phyloP scores from a whole-genome alignment of 2,113 vertebrate genomes.

The Zootoca vivipara region DNA sequence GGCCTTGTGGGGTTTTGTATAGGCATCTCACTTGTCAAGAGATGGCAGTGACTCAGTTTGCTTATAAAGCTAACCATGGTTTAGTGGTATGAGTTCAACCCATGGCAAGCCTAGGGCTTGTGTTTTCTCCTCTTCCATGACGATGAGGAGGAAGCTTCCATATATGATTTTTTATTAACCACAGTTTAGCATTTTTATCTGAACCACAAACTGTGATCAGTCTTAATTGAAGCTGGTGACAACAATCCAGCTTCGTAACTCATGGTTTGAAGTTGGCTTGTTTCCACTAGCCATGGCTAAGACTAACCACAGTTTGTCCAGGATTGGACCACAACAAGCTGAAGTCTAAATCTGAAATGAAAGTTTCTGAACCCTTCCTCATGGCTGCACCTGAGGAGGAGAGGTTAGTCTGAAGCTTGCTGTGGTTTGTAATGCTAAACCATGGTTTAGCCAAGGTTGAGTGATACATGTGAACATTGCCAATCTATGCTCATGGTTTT shows the following conservation, averaged over 20 bases:
- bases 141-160: background rate
- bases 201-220: background rate
- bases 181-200: background rate
- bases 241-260: background rate
- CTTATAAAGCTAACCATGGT: background rate
- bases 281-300: background rate
- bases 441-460: too few relatives aligned
- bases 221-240: background rate
- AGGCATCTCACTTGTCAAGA: background rate
- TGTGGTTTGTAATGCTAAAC: too few relatives aligned
- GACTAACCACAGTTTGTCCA: background rate
- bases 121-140: background rate
- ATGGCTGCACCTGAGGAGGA: too few relatives aligned
- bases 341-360: too few relatives aligned
- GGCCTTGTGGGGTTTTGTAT: background rate
- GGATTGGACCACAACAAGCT: background rate
- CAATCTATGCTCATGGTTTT: background rate
- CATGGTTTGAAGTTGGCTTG: background rate
- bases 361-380: too few relatives aligned
- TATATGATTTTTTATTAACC: background rate
- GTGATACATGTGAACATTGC: too few relatives aligned
- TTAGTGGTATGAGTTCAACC: background rate
- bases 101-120: background rate
- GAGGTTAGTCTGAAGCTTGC: too few relatives aligned
- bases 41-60: background rate